Conservation (phyloP, 1,140 invertebrate species). For the Stegodyphus mimosarum region DNA sequence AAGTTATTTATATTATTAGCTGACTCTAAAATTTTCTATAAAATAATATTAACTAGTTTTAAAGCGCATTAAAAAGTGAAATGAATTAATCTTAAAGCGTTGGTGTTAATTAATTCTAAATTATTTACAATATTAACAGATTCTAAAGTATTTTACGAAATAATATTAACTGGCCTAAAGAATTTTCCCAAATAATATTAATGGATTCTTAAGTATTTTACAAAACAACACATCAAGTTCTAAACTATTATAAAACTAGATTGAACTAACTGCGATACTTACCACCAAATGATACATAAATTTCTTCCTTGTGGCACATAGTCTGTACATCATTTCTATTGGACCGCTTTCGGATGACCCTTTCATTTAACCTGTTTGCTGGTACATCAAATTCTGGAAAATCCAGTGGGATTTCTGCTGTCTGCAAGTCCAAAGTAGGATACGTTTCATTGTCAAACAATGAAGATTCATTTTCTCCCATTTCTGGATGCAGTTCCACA, state of each 20-base stretch:
- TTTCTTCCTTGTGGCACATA: not conserved
- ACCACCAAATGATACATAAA: slow-evolving; percentile 42
- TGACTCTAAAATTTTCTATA: no score
- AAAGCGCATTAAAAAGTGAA: no score
- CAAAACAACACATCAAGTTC: not conserved
- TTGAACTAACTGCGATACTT: not conserved
- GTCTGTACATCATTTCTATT: not conserved
- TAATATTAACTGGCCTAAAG: no score
- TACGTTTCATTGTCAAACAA: slow-evolving; percentile 62
- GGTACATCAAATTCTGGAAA: slow-evolving; percentile 4
- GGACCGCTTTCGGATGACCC: slow-evolving; percentile 16
- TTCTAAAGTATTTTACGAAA: no score
- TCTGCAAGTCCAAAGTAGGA: slow-evolving; percentile 60
- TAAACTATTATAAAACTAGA: not conserved
- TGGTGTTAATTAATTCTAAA: no score
- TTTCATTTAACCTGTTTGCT: slow-evolving; percentile 3
- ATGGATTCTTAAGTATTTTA: no score
- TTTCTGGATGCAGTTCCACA: slow-evolving; percentile 44
- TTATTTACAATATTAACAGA: no score
- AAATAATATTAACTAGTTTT: no score
- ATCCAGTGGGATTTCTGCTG: slow-evolving; percentile 18
- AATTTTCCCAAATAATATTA: no score
- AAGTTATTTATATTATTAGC: no score
- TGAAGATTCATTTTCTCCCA: slow-evolving; percentile 51
- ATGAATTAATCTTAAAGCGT: no score